Evolutionary conservation across 1,140 invertebrate species (phyloP), one percentile per base, ranked within the genome.

Genomic region (Aphidius ervi): DNA sequence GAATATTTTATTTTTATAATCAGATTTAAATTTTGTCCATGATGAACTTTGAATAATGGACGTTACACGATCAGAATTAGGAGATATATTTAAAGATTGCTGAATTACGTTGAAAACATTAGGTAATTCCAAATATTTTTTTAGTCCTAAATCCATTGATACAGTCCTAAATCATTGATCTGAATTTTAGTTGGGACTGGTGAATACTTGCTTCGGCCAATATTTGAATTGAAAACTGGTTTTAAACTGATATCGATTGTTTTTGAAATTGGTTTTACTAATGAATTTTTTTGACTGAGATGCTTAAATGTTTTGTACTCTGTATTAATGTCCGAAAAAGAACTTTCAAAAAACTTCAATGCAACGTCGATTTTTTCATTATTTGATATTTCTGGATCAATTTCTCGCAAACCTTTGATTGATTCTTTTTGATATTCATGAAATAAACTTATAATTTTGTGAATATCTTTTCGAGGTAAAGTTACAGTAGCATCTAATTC

Each of bases 91-190:
- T 3, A 50, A 23, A 7, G 4, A 50, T 50, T 50, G 8, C 37
- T 31, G 20, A 16, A 50, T 50, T 8, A 31, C 23, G 20, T 16
- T 7, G 52, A 1, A 40, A 48, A 62, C 16, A 62, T 54, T 40
- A 48, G 39, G 9, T 42, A 53, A 52, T 58, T 55, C 53, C 64
- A 7, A 23, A 53, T 43, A 57, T 55, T 50, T 50, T 50, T 50
- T 50, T 31, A 50, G 23, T 1, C 4, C 48, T 50, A 16, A 16
- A 16, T 16, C 16, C 16, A 16, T 16, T 16, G 16, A 1, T 16
- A 16, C 16, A 16, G 23, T 1, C 4, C 48, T 50, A 16, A 16
- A 16, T 16, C 16, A 16, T 16, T 16, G 16, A 16, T 16, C 16
- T 16, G 16, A 16, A 16, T 16, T 16, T 16, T 16, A 16, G 16